Evolutionary conservation across 2,797 vertebrate genomes (phyloP), one percentile per base, ranked within the genome.

Genomic region (Pogonophryne albipinna): DNA sequence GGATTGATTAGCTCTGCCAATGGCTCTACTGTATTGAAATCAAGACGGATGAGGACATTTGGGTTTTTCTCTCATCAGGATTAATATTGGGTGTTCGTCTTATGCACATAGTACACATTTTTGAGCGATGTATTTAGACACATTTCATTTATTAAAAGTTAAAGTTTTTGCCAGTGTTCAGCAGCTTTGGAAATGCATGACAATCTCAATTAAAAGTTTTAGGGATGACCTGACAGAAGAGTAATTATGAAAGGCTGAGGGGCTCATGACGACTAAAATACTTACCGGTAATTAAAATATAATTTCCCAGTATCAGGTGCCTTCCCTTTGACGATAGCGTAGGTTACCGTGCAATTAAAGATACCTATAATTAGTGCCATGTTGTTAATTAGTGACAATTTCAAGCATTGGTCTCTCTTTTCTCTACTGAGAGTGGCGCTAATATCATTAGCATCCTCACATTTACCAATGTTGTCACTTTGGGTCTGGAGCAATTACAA

Each of bases 301-400:
- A 93, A 94, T 93, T 93, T 91, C 89, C 85, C 89, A 91, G 90
- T 90, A 94, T 91, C 94, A 95, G 94, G 91, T 95, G 94, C 90
- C 90, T 94, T 95, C 88, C 87, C 92, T 94, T 86, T 92, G 94
- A 95, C 91, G 93, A 95, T 91, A 93, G 89, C 85, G 85, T 91
- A 92, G 90, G 88, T 91, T 94, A 91, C 89, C 79, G 62, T 91
- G 93, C 91, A 95, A 95, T 95, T 95, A 94, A 92, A 94, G 86
- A 92, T 82, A 92, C 90, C 89, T 90, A 93, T 95, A 95, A 95
- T 95, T 95, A 95, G 92, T 66, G 72, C 56, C 71, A 83, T 92
- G 89, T 91, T 93, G 90, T 93, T 94, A 95, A 95, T 95, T 94
- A 95, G 92, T 80, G 84, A 92, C 87, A 89, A 92, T 92, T 91